A percentile compares a stretch with the other conserved stretches of the same genome.
These are phyloP conservation scores for Eulithis prunata DNA, from an alignment of 2,888 invertebrate species.

Conservation along the genomic window DNA sequence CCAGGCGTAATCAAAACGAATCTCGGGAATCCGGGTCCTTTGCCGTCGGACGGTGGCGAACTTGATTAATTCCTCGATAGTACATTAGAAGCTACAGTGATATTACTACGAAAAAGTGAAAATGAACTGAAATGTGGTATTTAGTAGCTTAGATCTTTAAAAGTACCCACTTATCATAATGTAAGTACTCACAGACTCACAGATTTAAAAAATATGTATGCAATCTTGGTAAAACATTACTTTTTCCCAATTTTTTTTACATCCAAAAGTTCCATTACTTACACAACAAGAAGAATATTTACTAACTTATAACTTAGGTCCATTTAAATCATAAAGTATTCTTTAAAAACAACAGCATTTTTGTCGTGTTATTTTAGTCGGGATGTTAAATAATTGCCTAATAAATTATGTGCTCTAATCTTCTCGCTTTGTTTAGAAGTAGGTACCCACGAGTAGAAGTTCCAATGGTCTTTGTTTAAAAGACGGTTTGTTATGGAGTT, in stretches of 20 bases:
- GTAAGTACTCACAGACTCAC: too few relatives aligned
- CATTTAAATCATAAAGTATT: too few relatives aligned
- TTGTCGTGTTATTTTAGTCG: constrained; percentile 40
- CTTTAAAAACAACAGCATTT: constrained; percentile 36
- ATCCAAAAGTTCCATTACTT: too few relatives aligned
- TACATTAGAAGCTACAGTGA: constrained; percentile 10
- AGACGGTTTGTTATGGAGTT: constrained; percentile 22
- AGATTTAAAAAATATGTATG: too few relatives aligned
- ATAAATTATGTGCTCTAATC: constrained; percentile 53
- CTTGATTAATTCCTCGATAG: constrained; percentile 40
- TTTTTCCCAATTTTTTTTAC: too few relatives aligned
- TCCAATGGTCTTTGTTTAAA: constrained; percentile 41
- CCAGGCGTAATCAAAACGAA: constrained; percentile 75
- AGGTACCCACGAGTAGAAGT: constrained; percentile 34
- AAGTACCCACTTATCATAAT: too few relatives aligned
- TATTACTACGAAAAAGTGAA: constrained; percentile 4
- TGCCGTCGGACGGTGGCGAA: constrained; percentile 27
- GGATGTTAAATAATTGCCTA: constrained; percentile 47
- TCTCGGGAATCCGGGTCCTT: constrained; percentile 57
- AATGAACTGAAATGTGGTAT: constrained; percentile 12
- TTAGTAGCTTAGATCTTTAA: too few relatives aligned
- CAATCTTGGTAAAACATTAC: too few relatives aligned
- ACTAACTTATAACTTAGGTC: too few relatives aligned
- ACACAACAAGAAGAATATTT: too few relatives aligned
- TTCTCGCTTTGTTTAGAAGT: constrained; percentile 43